Conservation (phyloP, 2,888 invertebrate species). For the Drosophila buzzatii region DNA sequence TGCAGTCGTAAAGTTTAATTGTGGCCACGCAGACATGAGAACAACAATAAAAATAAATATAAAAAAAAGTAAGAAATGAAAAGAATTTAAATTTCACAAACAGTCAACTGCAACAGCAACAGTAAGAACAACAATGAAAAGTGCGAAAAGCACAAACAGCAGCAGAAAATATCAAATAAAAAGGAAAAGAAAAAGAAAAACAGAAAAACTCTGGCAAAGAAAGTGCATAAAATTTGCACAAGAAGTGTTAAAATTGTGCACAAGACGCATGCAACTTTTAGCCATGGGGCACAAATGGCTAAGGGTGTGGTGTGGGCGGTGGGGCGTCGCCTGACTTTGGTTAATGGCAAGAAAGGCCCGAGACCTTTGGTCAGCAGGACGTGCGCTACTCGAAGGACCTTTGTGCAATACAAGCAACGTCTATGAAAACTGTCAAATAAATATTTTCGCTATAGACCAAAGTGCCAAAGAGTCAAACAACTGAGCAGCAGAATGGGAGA, state of each 20-base stretch:
- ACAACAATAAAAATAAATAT: neutral
- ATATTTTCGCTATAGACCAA: conserved; percentile 56
- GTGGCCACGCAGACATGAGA: conserved; percentile 56
- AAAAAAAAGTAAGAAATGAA: conserved; percentile 18
- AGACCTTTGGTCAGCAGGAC: conserved; percentile 33
- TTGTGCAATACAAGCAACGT: conserved; percentile 43
- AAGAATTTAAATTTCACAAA: conserved; percentile 57
- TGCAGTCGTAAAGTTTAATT: conserved; percentile 78
- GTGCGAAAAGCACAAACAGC: conserved; percentile 32
- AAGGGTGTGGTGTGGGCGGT: neutral
- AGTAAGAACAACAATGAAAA: conserved; percentile 10
- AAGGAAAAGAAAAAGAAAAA: conserved; percentile 18
- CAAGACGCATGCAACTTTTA: conserved; percentile 69
- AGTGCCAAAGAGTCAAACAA: conserved; percentile 32
- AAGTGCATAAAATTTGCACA: conserved; percentile 77
- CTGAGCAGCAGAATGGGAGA: neutral
- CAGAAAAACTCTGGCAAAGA: conserved; percentile 32
- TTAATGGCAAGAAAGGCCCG: neutral
- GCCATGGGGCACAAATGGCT: conserved; percentile 26
- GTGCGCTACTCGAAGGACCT: conserved; percentile 37
- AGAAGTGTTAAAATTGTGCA: conserved; percentile 75
- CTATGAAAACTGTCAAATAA: conserved; percentile 71
- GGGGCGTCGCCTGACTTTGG: neutral
- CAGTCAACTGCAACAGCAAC: conserved; percentile 30
- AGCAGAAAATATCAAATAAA: conserved; percentile 8